Evolutionary conservation across 2,888 invertebrate genomes (phyloP).

Genomic region (Drosophila differens): DNA sequence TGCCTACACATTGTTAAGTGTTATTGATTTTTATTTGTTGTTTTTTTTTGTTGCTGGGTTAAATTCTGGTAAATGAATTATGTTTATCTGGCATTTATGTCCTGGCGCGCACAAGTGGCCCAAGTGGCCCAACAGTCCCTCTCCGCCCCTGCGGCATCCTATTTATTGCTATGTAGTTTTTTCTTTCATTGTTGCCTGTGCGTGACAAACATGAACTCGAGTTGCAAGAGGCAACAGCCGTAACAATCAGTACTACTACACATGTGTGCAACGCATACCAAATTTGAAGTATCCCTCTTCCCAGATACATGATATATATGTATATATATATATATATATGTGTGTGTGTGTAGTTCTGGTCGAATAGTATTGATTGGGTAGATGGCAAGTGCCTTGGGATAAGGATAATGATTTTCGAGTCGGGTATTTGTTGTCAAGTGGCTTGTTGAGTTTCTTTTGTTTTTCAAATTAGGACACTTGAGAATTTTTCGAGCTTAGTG

Average conservation of each 20-base stretch:
- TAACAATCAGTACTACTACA: conserved; percentile 42
- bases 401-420: conserved; percentile 48
- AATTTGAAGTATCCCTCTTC: conserved; percentile 9
- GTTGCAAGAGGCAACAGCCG: conserved; percentile 37
- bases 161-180: conserved; percentile 7
- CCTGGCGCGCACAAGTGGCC: conserved; percentile 55
- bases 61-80: conserved; percentile 54
- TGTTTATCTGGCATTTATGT: conserved; percentile 68
- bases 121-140: conserved; percentile 37
- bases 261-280: conserved; percentile 43
- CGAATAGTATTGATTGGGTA: conserved; percentile 15
- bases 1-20: conserved; percentile 71
- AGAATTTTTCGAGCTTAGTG: background rate
- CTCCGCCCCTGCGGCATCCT: conserved; percentile 9
- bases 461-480: conserved; percentile 34
- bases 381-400: conserved; percentile 26
- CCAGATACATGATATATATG: conserved; percentile 19
- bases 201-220: conserved; percentile 63
- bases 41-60: conserved; percentile 8
- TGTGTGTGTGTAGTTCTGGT: conserved; percentile 2
- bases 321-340: background rate
- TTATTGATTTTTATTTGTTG: conserved; percentile 8
- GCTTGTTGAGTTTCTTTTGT: conserved; percentile 31
- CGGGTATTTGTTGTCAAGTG: conserved; percentile 31
- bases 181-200: conserved; percentile 25